Evolutionary conservation across 2,797 vertebrate species (phyloP), one percentile per base, ranked within the genome.

Genomic region (Oophaga sylvatica): DNA sequence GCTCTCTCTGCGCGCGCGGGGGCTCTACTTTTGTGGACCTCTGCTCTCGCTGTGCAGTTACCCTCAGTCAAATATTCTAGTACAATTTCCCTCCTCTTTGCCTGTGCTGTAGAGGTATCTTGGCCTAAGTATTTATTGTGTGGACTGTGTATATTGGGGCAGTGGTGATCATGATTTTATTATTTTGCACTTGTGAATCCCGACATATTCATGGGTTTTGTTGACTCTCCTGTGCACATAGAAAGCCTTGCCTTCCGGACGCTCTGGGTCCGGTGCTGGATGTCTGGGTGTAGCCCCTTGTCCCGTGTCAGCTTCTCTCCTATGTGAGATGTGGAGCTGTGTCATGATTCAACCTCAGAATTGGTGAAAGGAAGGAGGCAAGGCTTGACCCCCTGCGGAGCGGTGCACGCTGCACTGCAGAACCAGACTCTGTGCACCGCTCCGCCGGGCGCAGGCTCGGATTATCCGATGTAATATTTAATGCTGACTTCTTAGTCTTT

Each of bases 381-480:
- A 68, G 67, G 29, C 26, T 35, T 35, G 48, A 53, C 26, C 29
- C 2, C 31, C 35, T 31, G 19, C 35, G 2, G 20, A 56, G 11
- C 5, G n/a, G n/a, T 4, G 60, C 12, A 2, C 13, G 6, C 16
- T 15, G 35, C 16, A 20, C 13, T 20, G 35, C 17, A 26, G 53
- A 19, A 31, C 57, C 62, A 59, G 22, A 10, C 20, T 0, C 1
- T 29, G 62, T 45, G 10, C 41, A 48, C 7, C 59, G 53, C 19
- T 20, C n/a, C 22, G 48, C n/a, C 26, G 29, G 80, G 62, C 15
- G 19, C 41, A 35, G 22, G 22, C 29, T 82, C 45, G 29, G 8
- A n/a, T 82, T 92, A 91, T 93, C 67, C 29, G n/a, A 22, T 85
- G 31, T 78, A 65, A 79, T 41, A 15, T 20, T 17, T 56, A 87